These are phyloP conservation scores for Drosophila kepulauana DNA, from an alignment of 1,140 invertebrate species.

Conservation along the genomic window DNA sequence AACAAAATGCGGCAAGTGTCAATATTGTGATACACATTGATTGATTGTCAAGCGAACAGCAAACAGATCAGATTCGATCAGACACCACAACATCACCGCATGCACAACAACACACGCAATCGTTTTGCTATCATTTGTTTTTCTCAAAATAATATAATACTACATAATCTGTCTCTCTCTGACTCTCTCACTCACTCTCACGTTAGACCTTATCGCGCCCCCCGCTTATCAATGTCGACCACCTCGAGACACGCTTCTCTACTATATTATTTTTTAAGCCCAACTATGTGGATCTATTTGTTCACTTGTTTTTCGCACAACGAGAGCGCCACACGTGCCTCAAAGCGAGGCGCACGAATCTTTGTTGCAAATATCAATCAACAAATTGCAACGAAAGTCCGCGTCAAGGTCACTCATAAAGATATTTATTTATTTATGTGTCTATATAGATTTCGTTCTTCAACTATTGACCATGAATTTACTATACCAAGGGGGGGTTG, in stretches of 20 bases:
- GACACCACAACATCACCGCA: constrained; percentile 12
- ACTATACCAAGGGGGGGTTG: neutral
- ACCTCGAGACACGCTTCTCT: constrained; percentile 11
- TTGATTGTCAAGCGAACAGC: constrained; percentile 41
- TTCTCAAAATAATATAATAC: constrained; percentile 13
- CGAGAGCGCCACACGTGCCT: constrained; percentile 9
- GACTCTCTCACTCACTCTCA: too few relatives aligned
- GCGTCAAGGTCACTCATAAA: constrained; percentile 2
- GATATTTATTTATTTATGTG: neutral
- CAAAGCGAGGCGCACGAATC: neutral
- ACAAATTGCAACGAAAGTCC: neutral
- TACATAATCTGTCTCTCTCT: constrained; percentile 11
- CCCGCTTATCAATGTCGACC: constrained; percentile 19
- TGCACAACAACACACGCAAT: neutral
- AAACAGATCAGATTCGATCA: neutral
- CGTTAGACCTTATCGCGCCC: constrained; percentile 13
- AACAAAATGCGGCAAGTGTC: constrained; percentile 74
- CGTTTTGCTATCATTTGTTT: constrained; percentile 24
- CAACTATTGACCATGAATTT: neutral
- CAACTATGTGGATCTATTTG: constrained; percentile 7
- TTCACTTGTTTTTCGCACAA: constrained; percentile 1
- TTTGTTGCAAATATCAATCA: neutral
- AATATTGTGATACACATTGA: constrained; percentile 74
- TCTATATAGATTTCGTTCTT: too few relatives aligned
- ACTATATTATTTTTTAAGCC: too few relatives aligned